Evolutionary conservation across 2,888 invertebrate genomes (phyloP).

Genomic region (Leptarthrus brevirostris): DNA sequence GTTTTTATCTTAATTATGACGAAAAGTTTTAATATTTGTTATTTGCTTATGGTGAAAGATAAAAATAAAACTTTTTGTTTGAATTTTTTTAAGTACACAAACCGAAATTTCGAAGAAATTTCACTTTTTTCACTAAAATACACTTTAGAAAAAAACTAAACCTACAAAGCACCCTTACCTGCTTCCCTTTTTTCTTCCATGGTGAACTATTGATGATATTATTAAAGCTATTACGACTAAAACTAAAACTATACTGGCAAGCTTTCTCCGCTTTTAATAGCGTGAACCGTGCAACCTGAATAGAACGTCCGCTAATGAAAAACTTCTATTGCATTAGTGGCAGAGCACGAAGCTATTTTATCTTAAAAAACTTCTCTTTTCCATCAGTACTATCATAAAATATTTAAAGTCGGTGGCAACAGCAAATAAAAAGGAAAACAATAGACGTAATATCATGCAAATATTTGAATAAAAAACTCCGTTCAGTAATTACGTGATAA

Average conservation of each 20-base stretch:
- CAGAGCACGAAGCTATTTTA: background rate
- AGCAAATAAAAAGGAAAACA: constrained; percentile 12
- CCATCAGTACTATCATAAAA: constrained; percentile 11
- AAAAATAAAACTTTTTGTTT: background rate
- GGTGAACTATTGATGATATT: background rate
- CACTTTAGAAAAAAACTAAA: no score
- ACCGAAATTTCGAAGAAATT: background rate
- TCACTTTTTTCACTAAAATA: background rate
- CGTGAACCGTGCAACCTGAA: background rate
- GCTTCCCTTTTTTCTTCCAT: background rate
- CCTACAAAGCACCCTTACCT: background rate
- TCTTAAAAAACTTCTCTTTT: background rate
- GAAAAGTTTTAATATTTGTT: no score
- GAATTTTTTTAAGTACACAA: background rate
- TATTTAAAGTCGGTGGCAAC: background rate
- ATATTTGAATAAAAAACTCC: background rate
- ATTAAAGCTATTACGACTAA: no score
- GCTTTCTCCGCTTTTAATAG: no score
- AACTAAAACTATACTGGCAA: no score
- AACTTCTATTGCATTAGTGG: background rate
- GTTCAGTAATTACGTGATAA: background rate
- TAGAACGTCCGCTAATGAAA: background rate
- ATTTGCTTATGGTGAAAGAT: no score
- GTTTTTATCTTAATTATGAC: background rate
- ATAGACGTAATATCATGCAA: background rate